Base-by-base conservation (phyloP, 2,113 vertebrate genomes). In the Coptodon bakossiorum region DNA sequence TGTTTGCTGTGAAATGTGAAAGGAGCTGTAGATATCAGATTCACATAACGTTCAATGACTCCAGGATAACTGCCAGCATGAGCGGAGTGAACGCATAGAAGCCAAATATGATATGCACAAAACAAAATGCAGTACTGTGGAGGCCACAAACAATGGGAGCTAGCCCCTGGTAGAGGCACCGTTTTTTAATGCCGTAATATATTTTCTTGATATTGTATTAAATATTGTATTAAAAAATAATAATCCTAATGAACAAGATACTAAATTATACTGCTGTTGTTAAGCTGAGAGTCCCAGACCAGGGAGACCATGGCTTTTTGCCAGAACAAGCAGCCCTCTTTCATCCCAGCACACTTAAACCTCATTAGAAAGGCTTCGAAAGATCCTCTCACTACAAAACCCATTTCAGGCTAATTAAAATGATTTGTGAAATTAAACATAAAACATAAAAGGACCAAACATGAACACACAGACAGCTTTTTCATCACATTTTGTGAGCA, bases 1-100 rank as follows among this genome's bases (percentile, higher is more conserved):
- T 93, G 90, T 92, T 94, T 93, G 88, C 78, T 3, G 43, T 43
- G 71, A 88, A 83, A 90, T 85, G 50, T 86, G 79, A 86, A 91
- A 68, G 81, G 76, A 66, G 29, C 45, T 17, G 87, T 57, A 76
- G 50, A 90, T 85, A 87, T 92, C 87, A 79, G 24, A 92, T 78
- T 90, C 92, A 84, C 80, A 71, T 73, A 79, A 83, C 17, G 34
- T 63, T 81, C 61, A 76, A 80, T 84, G 90, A 93, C 90, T 93
- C 56, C 83, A 80, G 87, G 88, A 93, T 48, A 88, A 90, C 84
- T 88, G 88, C 48, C 56, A 83, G 80, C 59, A 34, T 54, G 82
- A 88, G 86, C 34, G 24, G 61, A 68, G 52, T 7, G 87, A 81
- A 87, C 16, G 31, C 45, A 85, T 3, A 56, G 14, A 61, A 27